Conservation (phyloP, 2,113 vertebrate species). For the Hydropotes inermis region DNA sequence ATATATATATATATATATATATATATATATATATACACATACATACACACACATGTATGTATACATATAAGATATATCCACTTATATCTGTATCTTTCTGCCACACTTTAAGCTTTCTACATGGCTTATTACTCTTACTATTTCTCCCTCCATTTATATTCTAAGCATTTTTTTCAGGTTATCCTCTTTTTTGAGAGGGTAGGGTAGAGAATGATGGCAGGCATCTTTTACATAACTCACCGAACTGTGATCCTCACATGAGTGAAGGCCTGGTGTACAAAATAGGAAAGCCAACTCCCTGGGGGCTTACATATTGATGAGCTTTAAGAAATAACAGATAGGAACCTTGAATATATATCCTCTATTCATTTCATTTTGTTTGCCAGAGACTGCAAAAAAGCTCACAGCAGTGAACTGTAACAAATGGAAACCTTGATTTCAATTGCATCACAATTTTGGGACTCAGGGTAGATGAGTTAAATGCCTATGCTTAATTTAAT, state of each 20-base stretch:
- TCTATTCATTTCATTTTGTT: constrained; percentile 25
- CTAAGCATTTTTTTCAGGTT: not conserved
- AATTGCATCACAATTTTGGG: not conserved
- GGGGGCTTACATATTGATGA: constrained; percentile 23
- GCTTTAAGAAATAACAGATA: not conserved
- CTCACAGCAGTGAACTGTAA: not conserved
- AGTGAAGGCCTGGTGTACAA: not conserved
- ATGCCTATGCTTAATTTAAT: constrained; percentile 33
- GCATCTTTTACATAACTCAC: not conserved
- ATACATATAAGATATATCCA: not conserved
- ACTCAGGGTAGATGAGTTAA: not conserved
- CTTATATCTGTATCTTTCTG: not conserved
- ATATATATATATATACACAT: not conserved
- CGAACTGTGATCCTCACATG: not conserved
- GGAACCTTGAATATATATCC: not conserved
- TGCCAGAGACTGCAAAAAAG: constrained; percentile 4
- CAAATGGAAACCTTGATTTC: constrained; percentile 52
- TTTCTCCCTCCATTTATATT: not conserved
- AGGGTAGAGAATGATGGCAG: not conserved
- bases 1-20: not conserved
- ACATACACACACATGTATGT: not conserved
- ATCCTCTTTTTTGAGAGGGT: not conserved
- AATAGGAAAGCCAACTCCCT: not conserved
- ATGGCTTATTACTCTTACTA: not conserved
- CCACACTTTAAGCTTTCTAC: not conserved